These are phyloP conservation scores for Nesidiocoris tenuis DNA, from an alignment of 2,888 invertebrate genomes.

Conservation along the genomic window DNA sequence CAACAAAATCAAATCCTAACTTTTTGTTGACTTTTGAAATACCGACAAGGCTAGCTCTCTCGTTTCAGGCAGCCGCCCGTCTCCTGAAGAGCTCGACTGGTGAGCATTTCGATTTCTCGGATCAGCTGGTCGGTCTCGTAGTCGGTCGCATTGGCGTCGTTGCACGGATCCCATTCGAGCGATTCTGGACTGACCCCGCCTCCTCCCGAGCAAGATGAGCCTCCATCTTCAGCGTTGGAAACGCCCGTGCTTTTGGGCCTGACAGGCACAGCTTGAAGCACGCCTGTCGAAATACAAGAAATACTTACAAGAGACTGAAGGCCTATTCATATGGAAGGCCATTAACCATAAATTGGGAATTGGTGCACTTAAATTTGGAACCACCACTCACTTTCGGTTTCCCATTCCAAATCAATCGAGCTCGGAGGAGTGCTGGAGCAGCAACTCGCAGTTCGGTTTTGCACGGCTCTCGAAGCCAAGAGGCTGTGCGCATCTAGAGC, in stretches of 20 bases:
- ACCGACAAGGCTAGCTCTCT: constrained; percentile 27
- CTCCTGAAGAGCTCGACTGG: constrained; percentile 65
- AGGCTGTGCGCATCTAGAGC: constrained; percentile 47
- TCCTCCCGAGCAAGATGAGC: constrained; percentile 52
- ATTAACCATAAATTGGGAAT: too few relatives aligned
- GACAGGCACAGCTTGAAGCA: constrained; percentile 1
- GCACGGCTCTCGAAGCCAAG: constrained; percentile 44
- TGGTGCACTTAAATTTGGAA: not conserved
- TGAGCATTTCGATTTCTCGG: constrained; percentile 67
- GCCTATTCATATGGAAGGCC: too few relatives aligned
- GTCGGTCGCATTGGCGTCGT: constrained; percentile 59
- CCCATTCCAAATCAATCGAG: constrained; percentile 70
- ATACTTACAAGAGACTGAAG: too few relatives aligned
- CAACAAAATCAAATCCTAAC: too few relatives aligned
- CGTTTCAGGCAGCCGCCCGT: constrained; percentile 57
- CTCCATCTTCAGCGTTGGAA: constrained; percentile 37
- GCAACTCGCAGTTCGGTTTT: constrained; percentile 45
- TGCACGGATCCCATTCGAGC: constrained; percentile 67
- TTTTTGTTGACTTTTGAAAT: too few relatives aligned
- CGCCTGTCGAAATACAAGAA: not conserved
- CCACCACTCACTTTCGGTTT: constrained; percentile 60
- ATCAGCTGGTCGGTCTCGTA: constrained; percentile 66
- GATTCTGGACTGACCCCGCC: constrained; percentile 62
- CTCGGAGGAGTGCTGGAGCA: constrained; percentile 63
- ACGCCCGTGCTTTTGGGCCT: constrained; percentile 25